phyloP scores from a whole-genome alignment of 2,888 invertebrate species.

The Philereme vetulata region DNA sequence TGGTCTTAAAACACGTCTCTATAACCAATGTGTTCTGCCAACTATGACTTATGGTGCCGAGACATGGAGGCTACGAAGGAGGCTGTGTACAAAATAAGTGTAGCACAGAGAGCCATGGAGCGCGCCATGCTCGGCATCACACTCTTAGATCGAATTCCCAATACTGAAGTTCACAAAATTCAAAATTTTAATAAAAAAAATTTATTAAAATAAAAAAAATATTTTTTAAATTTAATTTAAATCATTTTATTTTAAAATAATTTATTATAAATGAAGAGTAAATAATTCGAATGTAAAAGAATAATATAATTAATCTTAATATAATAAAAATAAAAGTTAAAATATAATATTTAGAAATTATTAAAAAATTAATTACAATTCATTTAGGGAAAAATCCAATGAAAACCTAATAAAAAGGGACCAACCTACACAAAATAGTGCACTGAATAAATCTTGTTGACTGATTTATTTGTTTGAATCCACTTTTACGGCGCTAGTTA shows the following conservation, averaged over 20 bases:
- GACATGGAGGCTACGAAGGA: too few relatives aligned
- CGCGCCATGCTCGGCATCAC: too few relatives aligned
- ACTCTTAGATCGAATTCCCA: too few relatives aligned
- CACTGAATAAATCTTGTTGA: background rate
- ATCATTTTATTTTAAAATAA: constrained; percentile 76
- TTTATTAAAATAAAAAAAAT: constrained; percentile 55
- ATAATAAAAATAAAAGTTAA: constrained; percentile 75
- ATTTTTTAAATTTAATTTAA: constrained; percentile 64
- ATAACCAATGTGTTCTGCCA: too few relatives aligned
- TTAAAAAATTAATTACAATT: constrained; percentile 81
- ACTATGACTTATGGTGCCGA: too few relatives aligned
- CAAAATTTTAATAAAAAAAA: too few relatives aligned
- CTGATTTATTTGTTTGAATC: background rate
- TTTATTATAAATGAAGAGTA: constrained; percentile 76
- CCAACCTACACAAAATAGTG: too few relatives aligned
- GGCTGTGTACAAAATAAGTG: too few relatives aligned
- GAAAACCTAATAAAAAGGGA: constrained; percentile 53
- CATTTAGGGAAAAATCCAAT: constrained; percentile 86
- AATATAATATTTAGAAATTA: constrained; percentile 66
- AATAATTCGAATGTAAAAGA: constrained; percentile 81
- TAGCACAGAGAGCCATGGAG: too few relatives aligned
- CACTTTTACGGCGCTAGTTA: constrained; percentile 4
- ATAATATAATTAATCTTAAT: constrained; percentile 81
- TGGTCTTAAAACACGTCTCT: too few relatives aligned
- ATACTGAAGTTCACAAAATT: too few relatives aligned